phyloP scores from a whole-genome alignment of 2,797 vertebrate genomes.

The Tolypeutes matacus region DNA sequence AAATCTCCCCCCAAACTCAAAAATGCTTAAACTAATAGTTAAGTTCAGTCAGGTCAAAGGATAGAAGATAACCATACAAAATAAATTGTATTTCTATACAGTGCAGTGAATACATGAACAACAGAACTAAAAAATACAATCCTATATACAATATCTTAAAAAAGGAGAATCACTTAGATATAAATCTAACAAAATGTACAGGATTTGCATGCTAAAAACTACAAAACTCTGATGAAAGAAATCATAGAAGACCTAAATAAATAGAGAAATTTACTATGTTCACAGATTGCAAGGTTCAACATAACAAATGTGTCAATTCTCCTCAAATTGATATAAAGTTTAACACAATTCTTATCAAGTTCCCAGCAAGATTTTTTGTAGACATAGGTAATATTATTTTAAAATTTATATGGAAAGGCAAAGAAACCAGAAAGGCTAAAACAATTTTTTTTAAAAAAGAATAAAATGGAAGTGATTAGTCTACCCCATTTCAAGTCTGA shows the following conservation, averaged over 20 bases:
- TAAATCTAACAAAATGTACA: not conserved
- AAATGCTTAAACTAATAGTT: not conserved
- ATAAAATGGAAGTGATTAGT: not conserved
- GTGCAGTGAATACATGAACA: not conserved
- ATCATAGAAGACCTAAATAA: not conserved
- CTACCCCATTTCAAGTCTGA: not conserved
- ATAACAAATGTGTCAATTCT: not conserved
- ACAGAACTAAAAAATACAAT: conserved; percentile 7
- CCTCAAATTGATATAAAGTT: not conserved
- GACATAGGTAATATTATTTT: not conserved
- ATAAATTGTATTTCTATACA: not conserved
- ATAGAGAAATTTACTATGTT: not conserved
- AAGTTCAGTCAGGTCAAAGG: not conserved
- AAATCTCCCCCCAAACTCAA: not conserved
- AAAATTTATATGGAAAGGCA: not conserved
- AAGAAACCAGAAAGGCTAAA: not conserved
- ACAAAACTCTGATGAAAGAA: not conserved
- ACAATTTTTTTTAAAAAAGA: not conserved
- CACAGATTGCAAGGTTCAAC: not conserved
- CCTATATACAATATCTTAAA: not conserved
- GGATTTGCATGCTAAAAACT: not conserved
- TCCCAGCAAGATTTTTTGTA: not conserved
- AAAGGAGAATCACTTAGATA: not conserved
- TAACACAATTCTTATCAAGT: not conserved
- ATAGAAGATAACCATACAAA: not conserved